phyloP scores from a whole-genome alignment of 1,140 invertebrate genomes.

The Magallana angulata region DNA sequence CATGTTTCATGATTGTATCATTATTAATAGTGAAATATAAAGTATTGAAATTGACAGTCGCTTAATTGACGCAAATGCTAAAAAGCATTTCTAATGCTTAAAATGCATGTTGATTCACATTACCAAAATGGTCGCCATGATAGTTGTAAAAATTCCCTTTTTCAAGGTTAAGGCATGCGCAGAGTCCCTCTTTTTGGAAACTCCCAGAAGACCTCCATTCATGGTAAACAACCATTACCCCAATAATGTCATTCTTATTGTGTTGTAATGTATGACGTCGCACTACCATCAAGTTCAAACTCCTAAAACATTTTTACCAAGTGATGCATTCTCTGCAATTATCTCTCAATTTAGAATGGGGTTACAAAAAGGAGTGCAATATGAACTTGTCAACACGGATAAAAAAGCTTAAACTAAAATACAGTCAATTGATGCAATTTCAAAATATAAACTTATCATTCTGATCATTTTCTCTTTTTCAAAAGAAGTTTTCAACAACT shows the following conservation, averaged over 20 bases:
- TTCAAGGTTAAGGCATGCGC: constrained; percentile 35
- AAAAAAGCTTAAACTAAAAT: too few species aligned
- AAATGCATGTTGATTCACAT: constrained; percentile 9
- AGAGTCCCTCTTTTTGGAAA: not conserved
- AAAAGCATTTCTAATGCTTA: not conserved
- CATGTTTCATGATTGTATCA: too few species aligned
- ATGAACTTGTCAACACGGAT: too few species aligned
- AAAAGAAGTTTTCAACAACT: too few species aligned
- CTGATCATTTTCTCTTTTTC: too few species aligned
- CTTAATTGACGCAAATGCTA: too few species aligned
- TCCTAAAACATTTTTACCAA: constrained; percentile 32
- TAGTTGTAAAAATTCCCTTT: constrained; percentile 22
- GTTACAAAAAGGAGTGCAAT: not conserved
- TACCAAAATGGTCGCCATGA: constrained; percentile 26
- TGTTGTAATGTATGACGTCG: constrained; percentile 23
- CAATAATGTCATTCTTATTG: constrained; percentile 27
- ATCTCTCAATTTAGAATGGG: constrained; percentile 27
- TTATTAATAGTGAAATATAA: too few species aligned
- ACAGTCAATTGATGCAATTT: too few species aligned
- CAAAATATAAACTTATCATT: too few species aligned
- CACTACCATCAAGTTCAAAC: constrained; percentile 31
- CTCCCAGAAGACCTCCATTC: constrained; percentile 25
- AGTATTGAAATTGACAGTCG: too few species aligned
- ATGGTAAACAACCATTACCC: constrained; percentile 33
- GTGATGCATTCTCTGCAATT: constrained; percentile 28